phyloP scores from a whole-genome alignment of 2,797 vertebrate genomes.

The Apogon talboti region DNA sequence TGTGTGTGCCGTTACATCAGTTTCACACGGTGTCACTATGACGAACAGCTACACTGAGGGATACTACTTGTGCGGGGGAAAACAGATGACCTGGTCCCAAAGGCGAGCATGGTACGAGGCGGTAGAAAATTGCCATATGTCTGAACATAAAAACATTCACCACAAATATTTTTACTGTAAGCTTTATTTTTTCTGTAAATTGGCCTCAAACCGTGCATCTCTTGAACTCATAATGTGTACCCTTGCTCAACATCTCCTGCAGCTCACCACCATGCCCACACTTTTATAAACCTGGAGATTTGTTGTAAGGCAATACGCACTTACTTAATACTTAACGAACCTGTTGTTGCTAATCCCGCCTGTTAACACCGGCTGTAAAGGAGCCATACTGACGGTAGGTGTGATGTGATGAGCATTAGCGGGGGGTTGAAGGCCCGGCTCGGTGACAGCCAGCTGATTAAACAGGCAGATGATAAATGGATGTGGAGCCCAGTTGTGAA shows the following conservation, averaged over 20 bases:
- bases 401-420: slow-evolving; percentile 60
- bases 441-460: slow-evolving; percentile 75
- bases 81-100: too few species aligned
- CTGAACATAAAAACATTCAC: slow-evolving; percentile 24
- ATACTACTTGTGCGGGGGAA: too few species aligned
- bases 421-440: slow-evolving; percentile 49
- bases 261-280: neutral
- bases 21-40: too few species aligned
- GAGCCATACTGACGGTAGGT: slow-evolving; percentile 46
- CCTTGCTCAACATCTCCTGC: neutral
- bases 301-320: slow-evolving; percentile 11
- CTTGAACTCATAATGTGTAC: slow-evolving; percentile 21
- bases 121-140: slow-evolving; percentile 1
- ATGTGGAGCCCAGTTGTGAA: slow-evolving; percentile 55
- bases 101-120: slow-evolving; percentile 14
- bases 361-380: slow-evolving; percentile 42
- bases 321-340: slow-evolving; percentile 17
- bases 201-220: slow-evolving; percentile 21
- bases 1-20: too few species aligned
- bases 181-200: too few species aligned
- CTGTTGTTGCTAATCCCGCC: slow-evolving; percentile 35
- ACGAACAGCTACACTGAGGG: too few species aligned
- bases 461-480: slow-evolving; percentile 70
- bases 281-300: neutral
- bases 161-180: slow-evolving; percentile 3